Evolutionary conservation across 2,888 invertebrate species (phyloP), one percentile per base, ranked within the genome.

Genomic region (Agriopis aurantiaria): DNA sequence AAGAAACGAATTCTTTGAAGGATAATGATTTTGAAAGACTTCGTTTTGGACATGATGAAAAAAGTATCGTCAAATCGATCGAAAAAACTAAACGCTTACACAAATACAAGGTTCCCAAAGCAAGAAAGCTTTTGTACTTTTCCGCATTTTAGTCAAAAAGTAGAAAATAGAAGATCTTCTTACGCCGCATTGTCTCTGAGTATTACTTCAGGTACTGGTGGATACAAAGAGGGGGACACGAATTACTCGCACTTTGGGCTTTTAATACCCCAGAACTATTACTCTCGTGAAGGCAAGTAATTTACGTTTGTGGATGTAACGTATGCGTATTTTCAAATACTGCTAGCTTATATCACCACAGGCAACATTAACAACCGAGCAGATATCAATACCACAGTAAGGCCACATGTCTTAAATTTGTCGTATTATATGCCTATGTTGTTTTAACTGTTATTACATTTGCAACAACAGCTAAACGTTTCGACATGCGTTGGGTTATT

Each of bases 201-300:
- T 99, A 99, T 99, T 99, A 98, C 98, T 98, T 98, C 98, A 99
- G 98, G 99, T 99, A 99, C 98, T 98, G 98, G 98, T 97, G 95
- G 84, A 55, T 82, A 80, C 75, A 75, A 81, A 82, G n/a, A 82
- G 78, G 77, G 81, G 85, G 85, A 80, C 74, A 73, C 72, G 78
- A 78, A 64, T 71, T 79, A 82, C 83, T 83, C 75, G 69, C 81
- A 75, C 80, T 78, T 58, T 63, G 14, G 46, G 67, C 65, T 58
- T 45, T 14, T 68, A 33, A 5, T 62, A 59, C 57, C 11, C 7
- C 14, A 10, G 40, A 55, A 40, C 33, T 33, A 7, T 55, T 7
- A n/a, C 6, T n/a, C 11, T 11, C 8, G 4, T 12, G 3, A 4
- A 40, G 8, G 48, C 48, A 48, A 48, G 48, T 48, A 23, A 23